Evolutionary conservation across 2,888 invertebrate genomes (phyloP).

Genomic region (Drosophila cracens): DNA sequence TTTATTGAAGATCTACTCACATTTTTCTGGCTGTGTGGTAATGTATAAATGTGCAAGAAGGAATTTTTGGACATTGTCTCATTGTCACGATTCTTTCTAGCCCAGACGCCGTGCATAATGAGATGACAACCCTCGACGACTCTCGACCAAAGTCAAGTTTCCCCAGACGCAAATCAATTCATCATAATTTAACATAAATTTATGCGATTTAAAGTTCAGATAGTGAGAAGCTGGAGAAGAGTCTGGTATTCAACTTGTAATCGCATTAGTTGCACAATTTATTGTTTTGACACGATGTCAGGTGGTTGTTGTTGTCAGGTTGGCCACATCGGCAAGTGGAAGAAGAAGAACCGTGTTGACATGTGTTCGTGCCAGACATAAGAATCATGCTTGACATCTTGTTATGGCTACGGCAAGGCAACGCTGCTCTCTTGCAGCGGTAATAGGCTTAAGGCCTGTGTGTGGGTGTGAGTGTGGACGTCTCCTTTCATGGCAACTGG

Average conservation of each 20-base stretch:
- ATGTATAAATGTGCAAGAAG: constrained; percentile 20
- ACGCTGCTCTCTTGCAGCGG: constrained; percentile 26
- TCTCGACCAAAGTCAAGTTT: constrained; percentile 40
- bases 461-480: neutral
- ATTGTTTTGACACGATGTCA: constrained; percentile 52
- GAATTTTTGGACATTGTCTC: constrained; percentile 58
- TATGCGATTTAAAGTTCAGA: constrained; percentile 40
- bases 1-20: neutral
- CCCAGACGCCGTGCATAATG: constrained; percentile 70
- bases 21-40: constrained; percentile 13
- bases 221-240: neutral
- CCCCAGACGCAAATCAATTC: constrained; percentile 58
- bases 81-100: constrained; percentile 68
- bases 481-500: neutral
- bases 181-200: constrained; percentile 69
- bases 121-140: constrained; percentile 59
- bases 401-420: constrained; percentile 49
- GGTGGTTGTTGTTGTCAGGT: constrained; percentile 14
- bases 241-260: constrained; percentile 50
- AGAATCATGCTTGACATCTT: constrained; percentile 52
- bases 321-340: constrained; percentile 27
- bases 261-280: constrained; percentile 78
- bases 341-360: constrained; percentile 24
- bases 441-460: constrained; percentile 51
- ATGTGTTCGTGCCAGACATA: constrained; percentile 32